A percentile compares a stretch with the other conserved stretches of the same genome.
These are phyloP conservation scores for Trinorchestia longiramus DNA, from an alignment of 1,140 invertebrate species.

Conservation along the genomic window DNA sequence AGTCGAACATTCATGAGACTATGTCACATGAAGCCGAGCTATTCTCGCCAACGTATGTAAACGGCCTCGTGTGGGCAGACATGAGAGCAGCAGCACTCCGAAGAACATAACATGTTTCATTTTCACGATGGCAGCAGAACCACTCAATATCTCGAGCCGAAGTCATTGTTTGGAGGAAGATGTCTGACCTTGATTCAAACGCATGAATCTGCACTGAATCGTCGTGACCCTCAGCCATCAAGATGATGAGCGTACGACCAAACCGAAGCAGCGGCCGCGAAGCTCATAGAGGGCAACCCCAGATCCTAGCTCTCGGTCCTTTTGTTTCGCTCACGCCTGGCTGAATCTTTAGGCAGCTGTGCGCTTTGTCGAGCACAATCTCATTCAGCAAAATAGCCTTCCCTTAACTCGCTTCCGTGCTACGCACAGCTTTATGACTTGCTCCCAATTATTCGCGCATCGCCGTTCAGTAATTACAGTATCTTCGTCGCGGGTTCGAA, in stretches of 20 bases:
- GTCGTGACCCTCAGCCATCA: neutral
- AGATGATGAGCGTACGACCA: neutral
- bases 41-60: neutral
- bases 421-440: slow-evolving; percentile 35
- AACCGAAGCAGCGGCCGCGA: neutral
- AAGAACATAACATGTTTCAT: neutral
- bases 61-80: neutral
- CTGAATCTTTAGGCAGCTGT: slow-evolving; percentile 49
- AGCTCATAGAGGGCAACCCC: slow-evolving; percentile 8
- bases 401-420: slow-evolving; percentile 28
- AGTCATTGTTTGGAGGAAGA: neutral
- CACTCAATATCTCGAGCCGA: neutral
- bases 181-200: neutral
- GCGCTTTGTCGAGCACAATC: slow-evolving; percentile 32
- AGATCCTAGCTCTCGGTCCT: neutral
- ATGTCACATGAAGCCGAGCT: neutral
- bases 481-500: neutral
- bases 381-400: slow-evolving; percentile 52
- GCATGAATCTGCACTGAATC: neutral
- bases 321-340: slow-evolving; percentile 52
- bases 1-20: too few species aligned
- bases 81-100: neutral
- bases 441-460: slow-evolving; percentile 39
- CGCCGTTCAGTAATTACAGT: slow-evolving; percentile 11
- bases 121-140: neutral